A percentile compares a stretch with the other conserved stretches of the same genome.
These are phyloP conservation scores for Squalus acanthias DNA, from an alignment of 2,797 vertebrate genomes.

Conservation along the genomic window DNA sequence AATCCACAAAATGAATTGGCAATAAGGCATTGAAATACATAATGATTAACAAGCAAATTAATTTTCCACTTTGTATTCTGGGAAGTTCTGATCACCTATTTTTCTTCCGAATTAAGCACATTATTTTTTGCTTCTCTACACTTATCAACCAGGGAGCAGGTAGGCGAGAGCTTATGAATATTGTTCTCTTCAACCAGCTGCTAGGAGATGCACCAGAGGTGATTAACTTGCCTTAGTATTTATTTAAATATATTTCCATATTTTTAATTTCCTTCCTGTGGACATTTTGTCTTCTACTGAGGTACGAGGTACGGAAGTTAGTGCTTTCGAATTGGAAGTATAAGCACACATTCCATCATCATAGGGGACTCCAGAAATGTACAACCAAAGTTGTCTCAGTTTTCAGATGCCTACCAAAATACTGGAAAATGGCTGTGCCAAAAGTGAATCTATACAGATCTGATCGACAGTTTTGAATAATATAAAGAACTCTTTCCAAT, in stretches of 20 bases:
- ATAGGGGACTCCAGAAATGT: no score
- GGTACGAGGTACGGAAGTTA: background rate
- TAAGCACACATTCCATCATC: no score
- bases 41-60: no score
- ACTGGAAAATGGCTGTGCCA: background rate
- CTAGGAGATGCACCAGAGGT: background rate
- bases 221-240: background rate
- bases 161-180: background rate
- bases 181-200: background rate
- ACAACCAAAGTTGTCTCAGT: background rate
- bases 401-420: background rate
- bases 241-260: background rate
- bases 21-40: no score
- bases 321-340: background rate
- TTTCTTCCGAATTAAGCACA: no score
- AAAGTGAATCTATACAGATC: background rate
- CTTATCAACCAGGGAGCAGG: no score
- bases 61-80: no score
- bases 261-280: background rate
- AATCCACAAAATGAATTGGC: no score
- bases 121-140: no score
- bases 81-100: no score
- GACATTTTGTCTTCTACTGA: background rate
- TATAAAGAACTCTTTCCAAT: no score
- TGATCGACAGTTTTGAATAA: background rate